These are phyloP conservation scores for Diaprepes abbreviatus DNA, from an alignment of 2,888 invertebrate species.

Conservation along the genomic window DNA sequence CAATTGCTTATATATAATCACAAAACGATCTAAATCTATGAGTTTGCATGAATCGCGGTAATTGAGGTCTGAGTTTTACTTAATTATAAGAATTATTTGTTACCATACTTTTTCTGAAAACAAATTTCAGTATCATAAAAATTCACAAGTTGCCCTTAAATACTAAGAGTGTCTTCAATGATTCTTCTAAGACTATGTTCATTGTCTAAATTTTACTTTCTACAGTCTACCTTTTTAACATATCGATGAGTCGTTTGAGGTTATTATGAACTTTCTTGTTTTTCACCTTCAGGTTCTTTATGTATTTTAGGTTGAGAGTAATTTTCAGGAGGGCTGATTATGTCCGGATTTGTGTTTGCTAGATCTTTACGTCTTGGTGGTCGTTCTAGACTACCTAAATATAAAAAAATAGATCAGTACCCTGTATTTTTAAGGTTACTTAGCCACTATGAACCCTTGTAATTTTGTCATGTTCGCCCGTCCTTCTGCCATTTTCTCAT, in stretches of 20 bases:
- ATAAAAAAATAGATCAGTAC: too few relatives aligned
- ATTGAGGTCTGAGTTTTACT: neutral
- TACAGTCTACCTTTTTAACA: slow-evolving; percentile 1
- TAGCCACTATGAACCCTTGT: too few relatives aligned
- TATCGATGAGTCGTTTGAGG: neutral
- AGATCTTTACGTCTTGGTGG: slow-evolving; percentile 50
- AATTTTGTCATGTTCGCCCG: too few relatives aligned
- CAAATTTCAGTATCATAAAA: too few relatives aligned
- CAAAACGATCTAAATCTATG: neutral
- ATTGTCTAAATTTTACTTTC: slow-evolving; percentile 21
- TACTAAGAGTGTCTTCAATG: slow-evolving; percentile 1
- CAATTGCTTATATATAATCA: neutral
- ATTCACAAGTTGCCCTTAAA: too few relatives aligned
- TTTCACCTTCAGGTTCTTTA: slow-evolving; percentile 54
- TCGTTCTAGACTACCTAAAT: slow-evolving; percentile 55
- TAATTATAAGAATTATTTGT: too few relatives aligned
- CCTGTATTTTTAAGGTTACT: too few relatives aligned
- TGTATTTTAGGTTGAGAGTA: slow-evolving; percentile 65
- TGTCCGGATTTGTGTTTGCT: slow-evolving; percentile 37
- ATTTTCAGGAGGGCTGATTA: slow-evolving; percentile 61
- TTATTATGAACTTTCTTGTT: slow-evolving; percentile 10
- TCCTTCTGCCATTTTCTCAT: too few relatives aligned
- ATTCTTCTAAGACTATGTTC: slow-evolving; percentile 1
- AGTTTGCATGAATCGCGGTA: neutral
- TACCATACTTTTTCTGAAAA: too few relatives aligned